phyloP scores from a whole-genome alignment of 2,888 invertebrate species.

The Nematopogon swammerdamellus region DNA sequence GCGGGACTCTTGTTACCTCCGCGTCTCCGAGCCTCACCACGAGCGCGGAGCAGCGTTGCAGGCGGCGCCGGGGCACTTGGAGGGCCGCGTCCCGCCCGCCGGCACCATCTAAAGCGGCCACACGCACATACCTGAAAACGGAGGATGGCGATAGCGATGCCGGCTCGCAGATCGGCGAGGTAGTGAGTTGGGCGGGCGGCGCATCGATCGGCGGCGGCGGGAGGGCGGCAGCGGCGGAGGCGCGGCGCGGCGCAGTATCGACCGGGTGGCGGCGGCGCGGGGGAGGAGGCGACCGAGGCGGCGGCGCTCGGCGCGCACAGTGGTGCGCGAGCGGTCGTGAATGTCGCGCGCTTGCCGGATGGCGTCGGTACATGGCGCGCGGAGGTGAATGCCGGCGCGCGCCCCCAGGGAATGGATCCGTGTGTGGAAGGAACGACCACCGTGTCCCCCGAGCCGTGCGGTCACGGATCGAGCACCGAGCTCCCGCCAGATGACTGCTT shows the following conservation, averaged over 20 bases:
- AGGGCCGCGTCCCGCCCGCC: slow-evolving; percentile 2
- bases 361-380: slow-evolving; percentile 51
- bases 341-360: slow-evolving; percentile 43
- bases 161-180: slow-evolving; percentile 5
- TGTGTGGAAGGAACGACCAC: slow-evolving; percentile 55
- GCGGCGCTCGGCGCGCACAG: slow-evolving; percentile 12
- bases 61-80: slow-evolving; percentile 4
- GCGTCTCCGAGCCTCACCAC: not conserved
- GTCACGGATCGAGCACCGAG: slow-evolving; percentile 9
- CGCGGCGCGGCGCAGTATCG: slow-evolving; percentile 25
- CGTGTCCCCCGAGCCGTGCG: slow-evolving; percentile 35
- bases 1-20: too few species aligned
- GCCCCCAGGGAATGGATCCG: slow-evolving; percentile 58
- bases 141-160: slow-evolving; percentile 1
- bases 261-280: slow-evolving; percentile 23
- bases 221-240: slow-evolving; percentile 16
- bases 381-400: slow-evolving; percentile 54
- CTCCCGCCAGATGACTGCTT: slow-evolving; percentile 70
- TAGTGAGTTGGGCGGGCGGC: slow-evolving; percentile 17
- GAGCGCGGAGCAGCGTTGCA: slow-evolving; percentile 2
- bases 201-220: slow-evolving; percentile 16
- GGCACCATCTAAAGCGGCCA: slow-evolving; percentile 7
- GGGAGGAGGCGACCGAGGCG: slow-evolving; percentile 18
- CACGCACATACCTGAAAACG: slow-evolving; percentile 10
- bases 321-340: slow-evolving; percentile 8